These are phyloP conservation scores for Aurelia sp. DNA, from an alignment of 30 jellyfish, hydroid and myxozoan genomes.

Conservation along the genomic window DNA sequence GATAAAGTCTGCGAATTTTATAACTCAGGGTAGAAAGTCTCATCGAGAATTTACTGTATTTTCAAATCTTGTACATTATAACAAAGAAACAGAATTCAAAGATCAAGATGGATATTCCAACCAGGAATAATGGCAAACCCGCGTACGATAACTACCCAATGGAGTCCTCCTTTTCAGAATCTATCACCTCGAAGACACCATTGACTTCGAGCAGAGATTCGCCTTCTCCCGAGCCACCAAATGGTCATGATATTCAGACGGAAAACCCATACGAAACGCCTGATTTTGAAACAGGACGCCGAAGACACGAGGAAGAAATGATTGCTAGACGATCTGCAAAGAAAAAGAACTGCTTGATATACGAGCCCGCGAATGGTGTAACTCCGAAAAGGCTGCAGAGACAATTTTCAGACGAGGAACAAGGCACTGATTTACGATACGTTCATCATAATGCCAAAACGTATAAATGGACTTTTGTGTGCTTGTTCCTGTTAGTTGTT, in stretches of 20 bases:
- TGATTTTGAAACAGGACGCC: slow-evolving; percentile 33
- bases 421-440: slow-evolving; percentile 31
- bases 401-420: slow-evolving; percentile 62
- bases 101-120: slow-evolving; percentile 21
- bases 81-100: neutral
- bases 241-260: neutral
- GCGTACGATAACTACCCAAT: slow-evolving; percentile 12
- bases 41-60: neutral
- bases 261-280: slow-evolving; percentile 68
- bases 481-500: slow-evolving; percentile 12
- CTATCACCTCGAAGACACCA: slow-evolving; percentile 61
- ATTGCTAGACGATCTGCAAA: slow-evolving; percentile 21
- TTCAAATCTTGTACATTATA: neutral
- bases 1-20: too few relatives aligned
- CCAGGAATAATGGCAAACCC: neutral
- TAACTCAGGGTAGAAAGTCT: neutral
- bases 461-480: slow-evolving; percentile 29
- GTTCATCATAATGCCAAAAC: slow-evolving; percentile 24
- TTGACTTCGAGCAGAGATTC: slow-evolving; percentile 28
- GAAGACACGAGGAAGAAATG: slow-evolving; percentile 60
- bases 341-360: slow-evolving; percentile 47
- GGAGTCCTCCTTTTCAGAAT: slow-evolving; percentile 62
- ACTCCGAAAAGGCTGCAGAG: neutral
- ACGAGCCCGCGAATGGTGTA: slow-evolving; percentile 49
- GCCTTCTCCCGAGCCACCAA: slow-evolving; percentile 32